Evolutionary conservation across 2,888 invertebrate species (phyloP), one percentile per base, ranked within the genome.

Genomic region (Tortricodes alternella): DNA sequence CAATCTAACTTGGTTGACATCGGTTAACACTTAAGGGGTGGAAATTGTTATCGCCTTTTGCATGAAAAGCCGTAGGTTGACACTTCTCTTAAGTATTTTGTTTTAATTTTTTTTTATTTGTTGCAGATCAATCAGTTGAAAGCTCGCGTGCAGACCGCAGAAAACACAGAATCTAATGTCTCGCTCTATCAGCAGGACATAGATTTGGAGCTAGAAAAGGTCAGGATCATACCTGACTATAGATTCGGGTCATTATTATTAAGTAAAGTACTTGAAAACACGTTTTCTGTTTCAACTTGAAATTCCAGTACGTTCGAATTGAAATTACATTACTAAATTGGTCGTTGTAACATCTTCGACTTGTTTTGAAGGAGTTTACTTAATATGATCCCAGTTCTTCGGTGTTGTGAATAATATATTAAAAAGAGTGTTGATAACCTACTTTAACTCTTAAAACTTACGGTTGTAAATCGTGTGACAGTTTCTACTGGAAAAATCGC

Each of bases 171-270:
- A 59, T 74, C 81, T 0, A 86, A 85, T 43, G 85, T 91, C 1
- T 81, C 90, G 0, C 68, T 92, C 8, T 92, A 93, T 74, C 92
- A 92, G 64, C 93, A 92, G 66, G 91, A 91, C 59, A 89, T 91
- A 7, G 91, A 91, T 64, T 64, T 88, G 63, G 91, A 91, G 51
- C 70, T 91, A 0, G 91, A 91, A 64, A 91, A 91, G 90, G 91
- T 91, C 63, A 76, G 82, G 67, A 44, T 11, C 11, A 48, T 39
- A 48, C 1, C 11, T n/a, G n/a, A n/a, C n/a, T 4, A 0, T 41
- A 1, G 15, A 3, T 27, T 4, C 1, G 4, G n/a, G 18, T 8
- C 37, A 9, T 27, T 6, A n/a, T 3, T 44, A 29, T 11, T 3
- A 35, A 7, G 27, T 39, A 27, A 43, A 16, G 27, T 43, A n/a